Evolutionary conservation across 2,888 invertebrate species (phyloP).

Genomic region (Yponomeuta plumbellus): DNA sequence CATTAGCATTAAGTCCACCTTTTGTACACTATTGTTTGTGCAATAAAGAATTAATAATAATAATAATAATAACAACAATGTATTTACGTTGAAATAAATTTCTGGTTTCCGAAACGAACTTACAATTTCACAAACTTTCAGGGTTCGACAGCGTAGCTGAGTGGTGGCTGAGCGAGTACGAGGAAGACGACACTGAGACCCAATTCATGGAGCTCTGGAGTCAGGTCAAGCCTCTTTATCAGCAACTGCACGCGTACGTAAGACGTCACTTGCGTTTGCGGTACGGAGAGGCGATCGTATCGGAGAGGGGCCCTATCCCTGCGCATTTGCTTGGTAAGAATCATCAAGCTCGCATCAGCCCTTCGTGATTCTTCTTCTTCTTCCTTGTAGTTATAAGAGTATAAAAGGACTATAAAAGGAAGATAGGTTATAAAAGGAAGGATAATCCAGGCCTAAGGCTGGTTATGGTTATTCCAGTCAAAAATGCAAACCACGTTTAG

Average conservation of each 20-base stretch:
- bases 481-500: no score
- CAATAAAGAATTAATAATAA: no score
- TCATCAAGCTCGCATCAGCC: not conserved
- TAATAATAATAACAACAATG: no score
- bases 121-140: conserved; percentile 36
- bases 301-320: conserved; percentile 83
- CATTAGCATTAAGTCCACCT: no score
- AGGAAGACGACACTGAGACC: conserved; percentile 81
- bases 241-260: conserved; percentile 89
- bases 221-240: conserved; percentile 86
- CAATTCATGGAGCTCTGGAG: conserved; percentile 83
- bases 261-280: conserved; percentile 81
- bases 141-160: conserved; percentile 83
- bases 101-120: not conserved
- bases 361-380: not conserved
- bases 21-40: no score
- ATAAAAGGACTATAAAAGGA: no score
- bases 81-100: no score
- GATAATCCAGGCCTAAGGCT: no score
- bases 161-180: conserved; percentile 83
- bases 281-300: conserved; percentile 82
- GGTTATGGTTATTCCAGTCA: no score
- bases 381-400: no score
- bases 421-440: no score
- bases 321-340: conserved; percentile 82